A percentile compares a stretch with the other conserved stretches of the same genome.
phyloP scores from a whole-genome alignment of 2,113 vertebrate genomes.

The Rhadina sibilatrix region DNA sequence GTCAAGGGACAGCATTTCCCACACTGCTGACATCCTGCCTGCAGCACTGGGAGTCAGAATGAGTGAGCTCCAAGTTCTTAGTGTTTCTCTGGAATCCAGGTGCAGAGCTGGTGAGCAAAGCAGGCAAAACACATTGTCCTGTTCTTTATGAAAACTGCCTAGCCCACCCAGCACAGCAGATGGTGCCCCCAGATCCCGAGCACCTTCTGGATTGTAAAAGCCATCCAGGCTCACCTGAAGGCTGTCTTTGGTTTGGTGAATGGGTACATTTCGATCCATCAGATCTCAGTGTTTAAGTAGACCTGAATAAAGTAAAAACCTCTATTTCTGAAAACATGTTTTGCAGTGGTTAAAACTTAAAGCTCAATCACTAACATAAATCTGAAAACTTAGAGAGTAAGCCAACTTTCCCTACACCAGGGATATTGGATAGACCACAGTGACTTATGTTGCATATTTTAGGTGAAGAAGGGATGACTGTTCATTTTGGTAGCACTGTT shows the following conservation, averaged over 20 bases:
- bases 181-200: not conserved
- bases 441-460: not conserved
- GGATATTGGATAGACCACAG: not conserved
- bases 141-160: not conserved
- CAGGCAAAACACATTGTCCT: not conserved
- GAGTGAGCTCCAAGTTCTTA: not conserved
- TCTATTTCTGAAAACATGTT: not conserved
- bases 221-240: not conserved
- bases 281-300: not conserved
- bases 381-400: not conserved
- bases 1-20: no score
- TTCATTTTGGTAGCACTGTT: not conserved
- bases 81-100: not conserved
- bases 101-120: not conserved
- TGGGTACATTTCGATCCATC: rapidly evolving
- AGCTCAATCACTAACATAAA: not conserved
- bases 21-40: rapidly evolving
- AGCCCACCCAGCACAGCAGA: not conserved
- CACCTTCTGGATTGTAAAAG: not conserved
- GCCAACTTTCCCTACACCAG: not conserved
- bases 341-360: not conserved
- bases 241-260: not conserved
- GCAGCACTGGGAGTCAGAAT: rapidly evolving
- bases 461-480: not conserved
- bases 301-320: not conserved